Evolutionary conservation across 2,113 vertebrate species (phyloP), one percentile per base, ranked within the genome.

Genomic region (Sphaerodactylus townsendi): DNA sequence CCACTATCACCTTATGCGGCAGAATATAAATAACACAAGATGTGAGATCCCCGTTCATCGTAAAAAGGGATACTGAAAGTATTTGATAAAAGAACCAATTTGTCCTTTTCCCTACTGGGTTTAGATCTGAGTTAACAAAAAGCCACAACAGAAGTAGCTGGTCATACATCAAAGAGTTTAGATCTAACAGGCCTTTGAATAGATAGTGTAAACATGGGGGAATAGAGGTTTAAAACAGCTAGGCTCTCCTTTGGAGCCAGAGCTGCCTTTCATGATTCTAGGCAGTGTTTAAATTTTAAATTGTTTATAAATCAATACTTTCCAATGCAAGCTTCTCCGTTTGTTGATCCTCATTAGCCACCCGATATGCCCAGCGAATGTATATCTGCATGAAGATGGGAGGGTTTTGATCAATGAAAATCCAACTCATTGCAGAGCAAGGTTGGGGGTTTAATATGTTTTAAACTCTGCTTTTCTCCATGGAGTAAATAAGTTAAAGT

Each of bases 141-240:
- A 94, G 88, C 89, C 90, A 56, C 89, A 69, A 41, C 88, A 83
- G 86, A 73, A 90, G 92, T 81, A 88, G 85, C 59, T 80, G 85
- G 90, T 93, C 91, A 76, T 90, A 81, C 92, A 93, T 95, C 94
- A 95, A 89, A 95, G 92, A 89, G 81, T 92, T 92, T 78, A 85
- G 89, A 91, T 94, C 92, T 92, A 92, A 93, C 86, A 90, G 87
- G 86, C 56, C 92, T 94, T 95, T 95, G 93, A 95, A 92, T 87
- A 87, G 85, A 77, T 19, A 83, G 79, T 75, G 86, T 92, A 92
- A 92, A 91, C 91, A 86, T 77, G 53, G 33, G 95, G 93, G 93
- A 93, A 93, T 84, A 82, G 88, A 33, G 73, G 77, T 89, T 91
- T 87, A 79, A 94, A 92, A 89, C 82, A 73, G 88, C 44, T 25